phyloP scores from a whole-genome alignment of 2,113 vertebrate genomes.

The Camelus dromedarius region DNA sequence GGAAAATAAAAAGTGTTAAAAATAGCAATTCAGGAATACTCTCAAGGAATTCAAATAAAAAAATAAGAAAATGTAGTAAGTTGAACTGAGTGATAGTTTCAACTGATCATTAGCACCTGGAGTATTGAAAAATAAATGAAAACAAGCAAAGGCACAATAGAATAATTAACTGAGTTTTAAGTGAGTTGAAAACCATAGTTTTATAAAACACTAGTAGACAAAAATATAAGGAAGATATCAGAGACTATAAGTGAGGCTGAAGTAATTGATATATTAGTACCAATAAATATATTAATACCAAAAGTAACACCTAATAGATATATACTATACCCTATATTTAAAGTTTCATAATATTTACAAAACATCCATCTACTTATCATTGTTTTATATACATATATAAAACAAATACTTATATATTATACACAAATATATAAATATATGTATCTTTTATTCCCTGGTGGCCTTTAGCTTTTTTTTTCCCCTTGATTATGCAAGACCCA shows the following conservation, averaged over 20 bases:
- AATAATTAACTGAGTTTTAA: slow-evolving; percentile 37
- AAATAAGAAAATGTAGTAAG: not conserved
- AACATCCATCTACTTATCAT: not conserved
- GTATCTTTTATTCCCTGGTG: not conserved
- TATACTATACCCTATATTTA: not conserved
- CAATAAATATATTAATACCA: not conserved
- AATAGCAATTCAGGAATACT: not conserved
- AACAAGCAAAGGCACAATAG: not conserved
- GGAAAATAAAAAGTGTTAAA: not conserved
- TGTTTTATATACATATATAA: not conserved
- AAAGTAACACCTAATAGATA: not conserved
- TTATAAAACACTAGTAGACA: not conserved
- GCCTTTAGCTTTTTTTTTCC: not conserved
- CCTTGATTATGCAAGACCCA: not conserved
- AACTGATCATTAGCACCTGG: not conserved
- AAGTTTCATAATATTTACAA: not conserved
- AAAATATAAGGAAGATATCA: not conserved
- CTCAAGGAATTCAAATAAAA: slow-evolving; percentile 11
- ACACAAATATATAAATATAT: no score
- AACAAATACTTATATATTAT: no score
- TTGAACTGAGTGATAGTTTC: not conserved
- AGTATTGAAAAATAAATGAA: slow-evolving; percentile 24
- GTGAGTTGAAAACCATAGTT: not conserved
- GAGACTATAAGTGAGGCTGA: not conserved
- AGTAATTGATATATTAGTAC: not conserved